These are phyloP conservation scores for Gnathonemus longibarbis DNA, from an alignment of 2,113 vertebrate genomes.

Conservation along the genomic window DNA sequence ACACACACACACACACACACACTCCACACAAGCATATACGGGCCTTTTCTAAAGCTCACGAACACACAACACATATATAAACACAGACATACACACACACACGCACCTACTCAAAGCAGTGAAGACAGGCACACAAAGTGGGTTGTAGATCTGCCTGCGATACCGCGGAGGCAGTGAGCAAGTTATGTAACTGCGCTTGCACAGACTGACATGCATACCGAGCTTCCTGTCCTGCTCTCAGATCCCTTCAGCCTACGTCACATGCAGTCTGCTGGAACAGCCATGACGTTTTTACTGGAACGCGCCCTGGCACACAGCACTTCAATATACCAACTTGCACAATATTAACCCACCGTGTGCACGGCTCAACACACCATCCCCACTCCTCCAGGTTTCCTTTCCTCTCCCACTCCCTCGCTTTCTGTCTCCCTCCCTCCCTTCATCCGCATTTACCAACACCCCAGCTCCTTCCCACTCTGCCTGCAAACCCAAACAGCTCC, in stretches of 20 bases:
- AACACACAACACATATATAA: background rate
- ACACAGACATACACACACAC: background rate
- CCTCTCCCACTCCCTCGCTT: conserved; percentile 13
- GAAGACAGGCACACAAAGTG: background rate
- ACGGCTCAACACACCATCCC: background rate
- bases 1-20: background rate
- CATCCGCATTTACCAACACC: background rate
- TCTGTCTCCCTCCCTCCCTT: background rate
- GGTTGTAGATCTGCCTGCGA: background rate
- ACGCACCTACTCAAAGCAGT: background rate
- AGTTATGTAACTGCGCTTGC: background rate
- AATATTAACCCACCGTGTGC: background rate
- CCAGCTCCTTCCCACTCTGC: background rate
- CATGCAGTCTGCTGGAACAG: background rate
- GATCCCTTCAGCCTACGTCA: background rate
- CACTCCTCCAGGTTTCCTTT: conserved; percentile 1
- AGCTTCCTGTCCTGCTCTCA: background rate
- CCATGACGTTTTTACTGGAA: conserved; percentile 3
- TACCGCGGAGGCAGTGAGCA: background rate
- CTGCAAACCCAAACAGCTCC: background rate
- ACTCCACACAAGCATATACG: background rate
- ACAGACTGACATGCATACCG: background rate
- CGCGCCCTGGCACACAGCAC: too few species aligned
- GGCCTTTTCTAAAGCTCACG: background rate
- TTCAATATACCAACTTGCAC: background rate